Base-by-base conservation (phyloP, 2,888 invertebrate species). In the Andrena minutula region DNA sequence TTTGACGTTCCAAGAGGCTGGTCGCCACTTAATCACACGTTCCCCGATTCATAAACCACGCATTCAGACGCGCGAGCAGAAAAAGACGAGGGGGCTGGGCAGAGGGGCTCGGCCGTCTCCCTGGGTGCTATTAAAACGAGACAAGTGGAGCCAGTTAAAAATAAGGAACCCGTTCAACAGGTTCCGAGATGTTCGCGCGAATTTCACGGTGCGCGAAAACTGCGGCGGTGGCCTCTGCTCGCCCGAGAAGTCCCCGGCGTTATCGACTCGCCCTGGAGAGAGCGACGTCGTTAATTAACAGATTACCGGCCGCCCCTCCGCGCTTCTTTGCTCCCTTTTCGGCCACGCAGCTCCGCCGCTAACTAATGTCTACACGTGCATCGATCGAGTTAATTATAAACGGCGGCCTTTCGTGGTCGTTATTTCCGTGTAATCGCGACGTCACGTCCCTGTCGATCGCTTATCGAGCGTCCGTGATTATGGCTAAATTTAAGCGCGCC, bases 81-180 rank as follows among this genome's bases (percentile, higher is more conserved):
- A 10, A 28, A 16, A 23, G 26, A 49, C 69, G 32, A 60, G 70
- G 51, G 16, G 32, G 28, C 32, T 10, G 32, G 32, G 61, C 8
- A n/a, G 61, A 32, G 61, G 28, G 10, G 10, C 10, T 20, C 4
- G 30, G 32, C n/a, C 28, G 60, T 30, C 30, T 28, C 64, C 4
- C 56, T 30, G 28, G 47, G 28, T 20, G 63, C 35, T 60, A 56
- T 65, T 73, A 81, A 41, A 77, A 60, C 64, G 65, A 63, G 63
- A 72, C 71, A 75, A 61, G 51, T 61, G 72, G 23, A 72, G 12
- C 60, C 74, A 75, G 84, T 77, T 84, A 77, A 84, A 84, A 84
- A 75, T 80, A 84, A 64, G 84, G 74, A 84, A 84, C 84, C 75
- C 68, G 84, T 77, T 75, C 72, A 66, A 85, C 84, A 78, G 74